Conservation (phyloP, 2,888 invertebrate genomes). For the Ypsolopha scabrella region DNA sequence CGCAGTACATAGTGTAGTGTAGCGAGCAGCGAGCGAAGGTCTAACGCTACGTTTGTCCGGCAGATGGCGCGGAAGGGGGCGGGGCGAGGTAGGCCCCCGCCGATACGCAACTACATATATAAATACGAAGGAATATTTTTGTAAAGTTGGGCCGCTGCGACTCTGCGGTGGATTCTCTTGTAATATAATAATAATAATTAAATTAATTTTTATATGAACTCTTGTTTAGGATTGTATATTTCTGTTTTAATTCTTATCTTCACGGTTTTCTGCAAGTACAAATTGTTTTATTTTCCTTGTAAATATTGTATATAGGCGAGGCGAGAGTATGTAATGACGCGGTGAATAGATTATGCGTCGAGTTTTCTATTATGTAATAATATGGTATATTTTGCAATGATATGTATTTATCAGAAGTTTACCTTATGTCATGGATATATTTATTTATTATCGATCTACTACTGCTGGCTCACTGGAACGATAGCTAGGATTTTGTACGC, state of each 20-base stretch:
- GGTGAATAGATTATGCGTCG: conserved; percentile 26
- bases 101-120: conserved; percentile 7
- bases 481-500: conserved; percentile 60
- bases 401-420: conserved; percentile 52
- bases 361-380: conserved; percentile 30
- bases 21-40: background rate
- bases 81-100: conserved; percentile 40
- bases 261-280: conserved; percentile 69
- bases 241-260: conserved; percentile 44
- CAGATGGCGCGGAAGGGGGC: conserved; percentile 36
- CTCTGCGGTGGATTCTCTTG: conserved; percentile 14
- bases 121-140: conserved; percentile 34
- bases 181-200: conserved; percentile 32
- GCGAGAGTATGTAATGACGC: conserved; percentile 40
- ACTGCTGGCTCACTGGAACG: conserved; percentile 27
- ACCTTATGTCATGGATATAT: conserved; percentile 59
- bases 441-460: conserved; percentile 54
- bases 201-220: conserved; percentile 33
- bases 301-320: conserved; percentile 66
- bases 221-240: conserved; percentile 44
- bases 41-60: conserved; percentile 18
- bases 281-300: conserved; percentile 68
- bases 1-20: conserved; percentile 7
- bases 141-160: conserved; percentile 44
- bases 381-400: conserved; percentile 18